Conservation (phyloP, 2,888 invertebrate species). For the Hymenopus coronatus region DNA sequence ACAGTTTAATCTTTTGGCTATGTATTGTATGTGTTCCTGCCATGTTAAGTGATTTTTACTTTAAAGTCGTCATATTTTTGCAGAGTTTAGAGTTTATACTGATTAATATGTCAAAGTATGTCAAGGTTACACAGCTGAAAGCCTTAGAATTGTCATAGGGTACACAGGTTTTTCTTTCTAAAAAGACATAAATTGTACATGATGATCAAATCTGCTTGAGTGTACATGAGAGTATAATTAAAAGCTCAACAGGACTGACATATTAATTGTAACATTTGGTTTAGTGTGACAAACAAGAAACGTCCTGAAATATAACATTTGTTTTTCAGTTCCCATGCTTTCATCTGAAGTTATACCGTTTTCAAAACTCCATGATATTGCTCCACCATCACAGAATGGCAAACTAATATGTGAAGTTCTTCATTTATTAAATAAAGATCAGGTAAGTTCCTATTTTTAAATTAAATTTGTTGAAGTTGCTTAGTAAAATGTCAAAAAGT, state of each 20-base stretch:
- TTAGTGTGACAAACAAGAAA: background rate
- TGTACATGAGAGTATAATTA: constrained; percentile 26
- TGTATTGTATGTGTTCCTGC: too few relatives aligned
- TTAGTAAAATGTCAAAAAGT: too few relatives aligned
- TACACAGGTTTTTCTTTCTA: background rate
- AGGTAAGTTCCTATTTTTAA: constrained; percentile 43
- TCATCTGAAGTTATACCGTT: constrained; percentile 51
- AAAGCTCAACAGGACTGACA: constrained; percentile 49
- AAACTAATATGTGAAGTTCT: constrained; percentile 59
- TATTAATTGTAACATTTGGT: constrained; percentile 13
- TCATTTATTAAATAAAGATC: constrained; percentile 55
- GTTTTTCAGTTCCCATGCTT: constrained; percentile 51
- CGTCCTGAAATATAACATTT: constrained; percentile 16
- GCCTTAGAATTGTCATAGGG: too few relatives aligned
- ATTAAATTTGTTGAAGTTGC: background rate
- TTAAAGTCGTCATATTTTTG: too few relatives aligned
- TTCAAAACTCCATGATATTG: constrained; percentile 41
- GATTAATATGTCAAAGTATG: too few relatives aligned
- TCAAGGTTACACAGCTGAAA: too few relatives aligned
- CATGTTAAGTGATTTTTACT: too few relatives aligned
- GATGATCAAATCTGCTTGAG: constrained; percentile 41
- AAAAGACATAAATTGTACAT: constrained; percentile 9
- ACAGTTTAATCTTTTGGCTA: too few relatives aligned
- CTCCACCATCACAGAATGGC: constrained; percentile 30
- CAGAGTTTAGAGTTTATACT: too few relatives aligned